Evolutionary conservation across 2,113 vertebrate genomes (phyloP).

Genomic region (Chionis minor): DNA sequence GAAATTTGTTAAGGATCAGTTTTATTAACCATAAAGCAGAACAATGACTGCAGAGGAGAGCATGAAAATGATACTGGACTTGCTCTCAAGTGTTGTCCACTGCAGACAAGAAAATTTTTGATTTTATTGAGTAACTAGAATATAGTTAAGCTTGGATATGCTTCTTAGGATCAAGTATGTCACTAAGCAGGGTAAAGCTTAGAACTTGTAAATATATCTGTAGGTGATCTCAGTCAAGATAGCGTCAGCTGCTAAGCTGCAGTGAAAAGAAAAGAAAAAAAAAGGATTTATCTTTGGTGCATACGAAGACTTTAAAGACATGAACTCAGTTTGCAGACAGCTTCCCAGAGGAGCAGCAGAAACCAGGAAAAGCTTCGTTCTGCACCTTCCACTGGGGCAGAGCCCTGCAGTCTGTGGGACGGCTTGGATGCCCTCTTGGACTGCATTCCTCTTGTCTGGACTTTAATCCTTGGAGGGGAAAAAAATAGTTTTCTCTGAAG

Average conservation of each 20-base stretch:
- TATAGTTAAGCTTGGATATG: background rate
- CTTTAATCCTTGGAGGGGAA: background rate
- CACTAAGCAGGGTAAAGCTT: background rate
- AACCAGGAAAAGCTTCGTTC: background rate
- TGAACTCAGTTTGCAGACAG: background rate
- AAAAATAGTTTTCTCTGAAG: background rate
- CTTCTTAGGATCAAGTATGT: background rate
- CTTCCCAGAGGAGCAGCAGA: background rate
- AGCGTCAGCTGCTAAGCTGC: background rate
- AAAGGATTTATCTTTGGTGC: background rate
- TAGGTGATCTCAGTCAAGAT: background rate
- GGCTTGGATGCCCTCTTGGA: background rate
- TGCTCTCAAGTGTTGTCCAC: background rate
- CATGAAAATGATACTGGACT: background rate
- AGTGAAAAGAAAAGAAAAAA: background rate
- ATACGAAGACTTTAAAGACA: background rate
- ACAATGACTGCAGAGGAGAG: background rate
- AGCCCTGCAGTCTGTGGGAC: background rate
- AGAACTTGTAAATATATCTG: background rate
- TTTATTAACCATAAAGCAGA: background rate
- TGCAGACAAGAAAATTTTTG: background rate
- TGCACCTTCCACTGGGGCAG: background rate
- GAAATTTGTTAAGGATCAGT: background rate
- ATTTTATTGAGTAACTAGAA: background rate
- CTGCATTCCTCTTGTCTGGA: conserved; percentile 35